Evolutionary conservation across 2,888 invertebrate species (phyloP).

Genomic region (Stenchaetothrips biformis): DNA sequence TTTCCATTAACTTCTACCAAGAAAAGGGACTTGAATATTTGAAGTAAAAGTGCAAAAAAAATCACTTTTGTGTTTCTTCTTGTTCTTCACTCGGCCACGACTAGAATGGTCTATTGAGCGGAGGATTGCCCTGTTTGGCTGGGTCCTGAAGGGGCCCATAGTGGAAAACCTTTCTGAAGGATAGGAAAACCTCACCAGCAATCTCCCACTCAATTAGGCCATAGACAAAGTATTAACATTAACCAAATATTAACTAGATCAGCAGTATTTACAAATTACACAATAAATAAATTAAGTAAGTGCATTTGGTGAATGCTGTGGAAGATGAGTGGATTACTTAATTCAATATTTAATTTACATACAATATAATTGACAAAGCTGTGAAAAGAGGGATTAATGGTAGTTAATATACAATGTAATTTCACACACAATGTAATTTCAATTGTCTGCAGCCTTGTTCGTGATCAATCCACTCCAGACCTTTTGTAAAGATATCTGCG

Average conservation of each 20-base stretch:
- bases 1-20: too few relatives aligned
- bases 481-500: constrained; percentile 30
- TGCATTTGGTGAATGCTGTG: background rate
- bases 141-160: background rate
- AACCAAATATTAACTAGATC: background rate
- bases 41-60: too few relatives aligned
- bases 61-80: too few relatives aligned
- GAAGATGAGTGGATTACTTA: background rate
- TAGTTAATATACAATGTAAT: background rate
- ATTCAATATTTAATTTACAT: background rate
- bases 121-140: background rate
- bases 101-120: too few relatives aligned
- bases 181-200: background rate
- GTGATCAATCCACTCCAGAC: background rate
- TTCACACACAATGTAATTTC: background rate
- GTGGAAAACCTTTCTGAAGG: background rate
- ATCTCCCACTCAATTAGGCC: background rate
- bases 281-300: background rate
- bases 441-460: background rate
- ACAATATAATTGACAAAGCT: too few relatives aligned
- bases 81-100: too few relatives aligned
- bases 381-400: too few relatives aligned
- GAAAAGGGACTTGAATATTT: too few relatives aligned
- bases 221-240: background rate
- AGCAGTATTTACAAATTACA: background rate